Percentiles rank a stretch among this genome's conserved stretches.
These are phyloP conservation scores for Megalurothrips usitatus DNA, from an alignment of 2,888 invertebrate species.

Conservation along the genomic window DNA sequence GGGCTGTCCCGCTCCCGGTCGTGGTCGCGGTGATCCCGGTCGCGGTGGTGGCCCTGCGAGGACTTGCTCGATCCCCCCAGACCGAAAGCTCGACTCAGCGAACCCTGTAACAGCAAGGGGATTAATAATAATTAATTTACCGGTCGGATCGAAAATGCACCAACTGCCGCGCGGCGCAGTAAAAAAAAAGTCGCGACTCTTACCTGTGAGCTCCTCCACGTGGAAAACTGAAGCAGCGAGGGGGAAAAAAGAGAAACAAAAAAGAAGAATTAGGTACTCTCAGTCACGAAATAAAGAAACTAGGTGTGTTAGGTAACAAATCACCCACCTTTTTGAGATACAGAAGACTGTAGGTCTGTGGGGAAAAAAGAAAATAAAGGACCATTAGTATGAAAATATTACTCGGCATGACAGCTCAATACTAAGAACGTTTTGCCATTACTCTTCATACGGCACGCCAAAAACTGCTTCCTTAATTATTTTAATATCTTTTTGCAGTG, in stretches of 20 bases:
- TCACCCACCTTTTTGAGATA: slow-evolving; percentile 47
- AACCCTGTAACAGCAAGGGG: slow-evolving; percentile 54
- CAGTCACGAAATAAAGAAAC: slow-evolving; percentile 22
- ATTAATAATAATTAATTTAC: neutral
- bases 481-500: too few species aligned
- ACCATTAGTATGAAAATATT: too few species aligned
- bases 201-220: slow-evolving; percentile 48
- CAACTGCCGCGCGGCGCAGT: neutral
- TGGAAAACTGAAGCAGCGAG: slow-evolving; percentile 43
- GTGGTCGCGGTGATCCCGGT: slow-evolving; percentile 49
- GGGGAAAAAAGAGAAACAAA: slow-evolving; percentile 33
- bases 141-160: neutral
- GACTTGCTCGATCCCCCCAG: slow-evolving; percentile 51
- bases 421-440: too few species aligned
- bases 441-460: too few species aligned
- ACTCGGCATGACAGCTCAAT: too few species aligned
- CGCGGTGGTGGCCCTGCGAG: slow-evolving; percentile 41
- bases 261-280: slow-evolving; percentile 30
- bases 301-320: slow-evolving; percentile 38
- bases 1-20: slow-evolving; percentile 59
- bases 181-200: slow-evolving; percentile 31
- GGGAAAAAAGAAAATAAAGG: slow-evolving; percentile 15
- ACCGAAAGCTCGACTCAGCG: slow-evolving; percentile 67
- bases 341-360: slow-evolving; percentile 50
- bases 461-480: too few species aligned